A percentile compares a stretch with the other conserved stretches of the same genome.
Conservation (phyloP, 1,140 invertebrate species). For the Sinella curviseta region DNA sequence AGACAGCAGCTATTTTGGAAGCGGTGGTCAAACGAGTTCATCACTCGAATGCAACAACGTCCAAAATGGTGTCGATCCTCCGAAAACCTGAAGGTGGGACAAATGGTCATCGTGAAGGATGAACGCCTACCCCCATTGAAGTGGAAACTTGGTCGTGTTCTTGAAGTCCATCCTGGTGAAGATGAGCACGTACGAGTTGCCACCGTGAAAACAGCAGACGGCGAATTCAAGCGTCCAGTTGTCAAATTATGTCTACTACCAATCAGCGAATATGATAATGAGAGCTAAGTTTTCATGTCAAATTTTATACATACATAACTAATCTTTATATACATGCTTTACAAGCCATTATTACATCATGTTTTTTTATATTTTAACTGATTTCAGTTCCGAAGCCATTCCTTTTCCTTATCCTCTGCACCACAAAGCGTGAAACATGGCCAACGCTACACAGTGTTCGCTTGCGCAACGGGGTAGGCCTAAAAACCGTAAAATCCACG, state of each 20-base stretch:
- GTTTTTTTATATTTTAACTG: too few species aligned
- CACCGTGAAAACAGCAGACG: neutral
- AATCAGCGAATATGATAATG: too few species aligned
- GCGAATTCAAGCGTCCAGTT: neutral
- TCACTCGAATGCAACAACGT: constrained; percentile 46
- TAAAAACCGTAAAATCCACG: too few species aligned
- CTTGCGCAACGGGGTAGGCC: too few species aligned
- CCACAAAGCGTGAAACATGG: too few species aligned
- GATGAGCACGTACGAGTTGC: constrained; percentile 22
- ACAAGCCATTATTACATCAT: too few species aligned
- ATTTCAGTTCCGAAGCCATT: too few species aligned
- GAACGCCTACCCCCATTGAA: constrained; percentile 31
- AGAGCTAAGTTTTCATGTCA: too few species aligned
- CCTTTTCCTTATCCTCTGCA: too few species aligned
- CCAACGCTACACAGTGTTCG: too few species aligned
- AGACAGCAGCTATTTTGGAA: neutral
- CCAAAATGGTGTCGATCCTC: constrained; percentile 42
- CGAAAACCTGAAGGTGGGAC: constrained; percentile 40
- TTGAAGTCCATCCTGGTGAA: constrained; percentile 38
- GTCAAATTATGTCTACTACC: neutral
- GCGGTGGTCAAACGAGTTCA: neutral
- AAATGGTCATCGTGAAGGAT: constrained; percentile 43
- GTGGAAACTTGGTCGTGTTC: constrained; percentile 40
- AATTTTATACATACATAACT: too few species aligned
- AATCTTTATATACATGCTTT: too few species aligned